Evolutionary conservation across 2,797 vertebrate genomes (phyloP), one percentile per base, ranked within the genome.

Genomic region (Lepidocolaptes lacrymiger): DNA sequence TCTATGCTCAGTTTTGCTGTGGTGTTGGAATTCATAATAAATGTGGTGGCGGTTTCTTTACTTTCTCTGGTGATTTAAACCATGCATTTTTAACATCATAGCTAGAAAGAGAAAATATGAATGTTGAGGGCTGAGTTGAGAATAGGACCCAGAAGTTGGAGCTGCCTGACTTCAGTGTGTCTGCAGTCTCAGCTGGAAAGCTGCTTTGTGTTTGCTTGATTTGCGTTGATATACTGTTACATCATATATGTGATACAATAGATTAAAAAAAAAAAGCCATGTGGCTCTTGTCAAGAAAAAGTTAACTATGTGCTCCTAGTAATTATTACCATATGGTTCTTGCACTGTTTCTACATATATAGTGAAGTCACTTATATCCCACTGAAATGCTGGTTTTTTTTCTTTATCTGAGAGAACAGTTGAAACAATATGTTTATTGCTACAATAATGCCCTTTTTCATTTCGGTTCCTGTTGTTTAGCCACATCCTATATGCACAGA

Each of bases 201-300:
- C 82, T 95, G 90, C 73, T 93, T 93, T 91, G 81, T 2, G 0
- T 96, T 95, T 95, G 71, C 82, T 93, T 95, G 86, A 91, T 94
- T 96, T 95, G 81, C 88, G 81, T 84, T 94, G 91, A 82, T 86
- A 91, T 93, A 95, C 63, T 91, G 91, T 97, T 97, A 97, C 75
- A 95, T 97, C 96, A 97, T 96, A 95, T 75, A 96, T 82, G 90
- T 97, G 95, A 95, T 96, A 97, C 88, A 97, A 95, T 93, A 96
- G 97, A 97, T 97, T 97, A 82, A 39, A 39, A 39, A 82, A 95
- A 93, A 94, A 94, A 93, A 88, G 44, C 94, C 97, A 97, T 97
- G 97, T 97, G 97, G 95, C 85, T 96, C 96, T 97, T 95, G 91
- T 97, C 96, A 97, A 93, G 86, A 96, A 96, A 96, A 85, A 76